phyloP scores from a whole-genome alignment of 2,113 vertebrate genomes.

The Phyllostomus hastatus region DNA sequence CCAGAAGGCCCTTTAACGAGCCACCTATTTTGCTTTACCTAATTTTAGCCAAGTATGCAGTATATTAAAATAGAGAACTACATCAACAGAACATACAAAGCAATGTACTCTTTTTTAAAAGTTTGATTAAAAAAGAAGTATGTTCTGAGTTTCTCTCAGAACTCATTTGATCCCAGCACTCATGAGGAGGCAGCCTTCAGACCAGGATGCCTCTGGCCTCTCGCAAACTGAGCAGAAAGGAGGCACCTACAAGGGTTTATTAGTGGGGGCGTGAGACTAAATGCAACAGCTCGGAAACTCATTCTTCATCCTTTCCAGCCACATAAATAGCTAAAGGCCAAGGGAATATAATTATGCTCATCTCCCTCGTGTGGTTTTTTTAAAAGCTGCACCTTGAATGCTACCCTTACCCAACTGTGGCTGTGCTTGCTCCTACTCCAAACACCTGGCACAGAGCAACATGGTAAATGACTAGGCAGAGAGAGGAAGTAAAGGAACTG shows the following conservation, averaged over 20 bases:
- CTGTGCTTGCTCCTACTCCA: neutral
- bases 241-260: neutral
- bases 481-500: neutral
- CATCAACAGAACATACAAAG: neutral
- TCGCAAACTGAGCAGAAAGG: neutral
- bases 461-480: accelerated
- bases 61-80: neutral
- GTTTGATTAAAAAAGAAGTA: neutral
- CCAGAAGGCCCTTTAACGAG: neutral
- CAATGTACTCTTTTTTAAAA: neutral
- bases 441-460: neutral
- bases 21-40: neutral
- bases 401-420: neutral
- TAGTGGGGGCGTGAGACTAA: no score
- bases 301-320: neutral
- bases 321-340: neutral
- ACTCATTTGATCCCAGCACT: neutral
- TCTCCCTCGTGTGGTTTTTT: neutral
- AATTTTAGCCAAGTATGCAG: neutral
- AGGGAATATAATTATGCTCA: accelerated
- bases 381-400: neutral
- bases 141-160: neutral
- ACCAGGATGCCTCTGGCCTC: neutral
- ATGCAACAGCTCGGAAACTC: neutral
- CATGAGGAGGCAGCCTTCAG: neutral